Conservation (phyloP, 2,797 vertebrate genomes). For the Phrynocephalus vlangalii region DNA sequence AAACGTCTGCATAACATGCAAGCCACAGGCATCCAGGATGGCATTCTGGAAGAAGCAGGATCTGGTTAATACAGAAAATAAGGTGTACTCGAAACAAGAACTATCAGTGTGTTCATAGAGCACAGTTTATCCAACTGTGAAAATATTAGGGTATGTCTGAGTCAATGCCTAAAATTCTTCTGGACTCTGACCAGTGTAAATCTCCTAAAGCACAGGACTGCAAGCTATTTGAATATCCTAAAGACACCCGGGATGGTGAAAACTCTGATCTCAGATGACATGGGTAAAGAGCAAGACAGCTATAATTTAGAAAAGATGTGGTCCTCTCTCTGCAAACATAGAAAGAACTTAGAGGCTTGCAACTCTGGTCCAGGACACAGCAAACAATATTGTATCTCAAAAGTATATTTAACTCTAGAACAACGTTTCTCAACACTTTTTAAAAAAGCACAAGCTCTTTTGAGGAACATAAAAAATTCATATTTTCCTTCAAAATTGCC, state of each 20-base stretch:
- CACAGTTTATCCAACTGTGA: conserved; percentile 71
- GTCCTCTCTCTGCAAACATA: neutral
- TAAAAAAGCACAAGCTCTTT: too few relatives aligned
- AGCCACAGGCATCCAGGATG: conserved; percentile 66
- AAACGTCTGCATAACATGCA: conserved; percentile 66
- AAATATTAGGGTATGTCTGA: conserved; percentile 71
- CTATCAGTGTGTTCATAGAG: conserved; percentile 52
- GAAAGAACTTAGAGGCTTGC: neutral
- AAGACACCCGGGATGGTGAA: conserved; percentile 49
- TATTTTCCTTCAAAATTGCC: too few relatives aligned
- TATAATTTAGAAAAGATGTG: conserved; percentile 34
- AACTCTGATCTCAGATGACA: conserved; percentile 27
- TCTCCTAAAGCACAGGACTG: conserved; percentile 46
- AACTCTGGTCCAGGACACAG: neutral
- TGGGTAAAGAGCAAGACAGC: conserved; percentile 38
- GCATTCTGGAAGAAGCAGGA: conserved; percentile 67
- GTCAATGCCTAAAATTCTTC: conserved; percentile 44
- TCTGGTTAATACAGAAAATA: conserved; percentile 66
- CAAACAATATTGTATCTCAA: conserved; percentile 15
- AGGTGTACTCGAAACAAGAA: conserved; percentile 59
- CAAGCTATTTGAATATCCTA: conserved; percentile 46
- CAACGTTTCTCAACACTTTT: too few relatives aligned
- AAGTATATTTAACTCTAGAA: conserved; percentile 11
- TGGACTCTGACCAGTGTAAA: conserved; percentile 64
- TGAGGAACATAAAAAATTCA: too few relatives aligned